Evolutionary conservation across 2,113 vertebrate genomes (phyloP).

Genomic region (Dicaeum eximium): DNA sequence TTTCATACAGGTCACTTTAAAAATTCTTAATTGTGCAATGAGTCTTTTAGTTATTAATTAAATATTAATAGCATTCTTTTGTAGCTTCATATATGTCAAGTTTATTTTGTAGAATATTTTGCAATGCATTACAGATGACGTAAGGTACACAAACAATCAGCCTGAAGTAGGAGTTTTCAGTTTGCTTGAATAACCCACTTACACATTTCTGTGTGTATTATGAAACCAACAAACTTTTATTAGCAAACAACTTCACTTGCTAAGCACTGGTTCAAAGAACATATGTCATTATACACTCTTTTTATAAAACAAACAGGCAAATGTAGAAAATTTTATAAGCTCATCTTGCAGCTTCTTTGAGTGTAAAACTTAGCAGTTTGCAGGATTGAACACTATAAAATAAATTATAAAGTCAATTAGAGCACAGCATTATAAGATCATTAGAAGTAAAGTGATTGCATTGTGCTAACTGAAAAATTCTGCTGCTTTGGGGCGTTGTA

Average conservation of each 20-base stretch:
- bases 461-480: not conserved
- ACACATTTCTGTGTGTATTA: not conserved
- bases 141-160: not conserved
- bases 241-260: conserved; percentile 1
- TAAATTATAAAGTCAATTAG: conserved; percentile 41
- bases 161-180: not conserved
- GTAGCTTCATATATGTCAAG: not conserved
- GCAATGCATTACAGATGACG: not conserved
- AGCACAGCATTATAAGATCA: not conserved
- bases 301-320: not conserved
- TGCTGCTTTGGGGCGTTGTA: not conserved
- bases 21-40: not conserved
- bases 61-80: not conserved
- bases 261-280: conserved; percentile 11
- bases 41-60: not conserved
- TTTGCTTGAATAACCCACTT: not conserved
- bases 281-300: not conserved
- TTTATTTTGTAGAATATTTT: not conserved
- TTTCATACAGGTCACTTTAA: not conserved
- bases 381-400: conserved; percentile 10
- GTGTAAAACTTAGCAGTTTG: not conserved
- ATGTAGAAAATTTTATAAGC: conserved; percentile 11
- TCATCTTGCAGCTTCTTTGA: conserved; percentile 9
- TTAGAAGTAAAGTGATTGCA: not conserved
- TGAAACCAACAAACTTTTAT: conserved; percentile 24